Conservation (phyloP, 2,797 vertebrate genomes). For the Buphagus erythrorhynchus region DNA sequence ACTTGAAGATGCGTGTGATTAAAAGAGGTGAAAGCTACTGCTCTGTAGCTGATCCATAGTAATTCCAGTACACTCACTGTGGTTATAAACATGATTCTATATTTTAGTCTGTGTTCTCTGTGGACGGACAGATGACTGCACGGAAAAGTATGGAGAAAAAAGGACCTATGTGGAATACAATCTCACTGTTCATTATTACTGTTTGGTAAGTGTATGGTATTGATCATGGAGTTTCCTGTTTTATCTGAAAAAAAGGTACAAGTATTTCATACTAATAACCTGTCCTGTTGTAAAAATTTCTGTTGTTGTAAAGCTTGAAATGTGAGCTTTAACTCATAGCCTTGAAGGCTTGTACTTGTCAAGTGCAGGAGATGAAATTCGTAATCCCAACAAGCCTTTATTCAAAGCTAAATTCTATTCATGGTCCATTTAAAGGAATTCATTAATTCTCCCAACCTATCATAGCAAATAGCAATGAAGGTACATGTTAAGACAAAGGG, state of each 20-base stretch:
- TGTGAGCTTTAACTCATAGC: not conserved
- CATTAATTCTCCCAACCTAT: not conserved
- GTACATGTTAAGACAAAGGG: not conserved
- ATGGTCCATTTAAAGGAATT: not conserved
- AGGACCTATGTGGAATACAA: slow-evolving; percentile 81
- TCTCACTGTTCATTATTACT: slow-evolving; percentile 92
- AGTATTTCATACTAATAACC: not conserved
- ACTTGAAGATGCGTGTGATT: not conserved
- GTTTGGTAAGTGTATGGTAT: slow-evolving; percentile 84
- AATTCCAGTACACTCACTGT: not conserved
- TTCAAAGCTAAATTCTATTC: not conserved
- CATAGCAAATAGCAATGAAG: not conserved
- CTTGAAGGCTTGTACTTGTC: not conserved
- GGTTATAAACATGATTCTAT: not conserved
- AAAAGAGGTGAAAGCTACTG: not conserved
- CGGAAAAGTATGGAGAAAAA: slow-evolving; percentile 92
- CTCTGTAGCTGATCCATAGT: not conserved
- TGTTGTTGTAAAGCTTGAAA: not conserved
- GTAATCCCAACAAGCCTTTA: not conserved
- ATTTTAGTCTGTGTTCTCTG: slow-evolving; percentile 89
- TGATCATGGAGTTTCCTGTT: not conserved
- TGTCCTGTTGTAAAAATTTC: not conserved
- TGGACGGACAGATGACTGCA: slow-evolving; percentile 84
- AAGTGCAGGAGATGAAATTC: not conserved
- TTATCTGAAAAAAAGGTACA: not conserved